Conservation (phyloP, 2,797 vertebrate genomes). For the Chiloscyllium punctatum region DNA sequence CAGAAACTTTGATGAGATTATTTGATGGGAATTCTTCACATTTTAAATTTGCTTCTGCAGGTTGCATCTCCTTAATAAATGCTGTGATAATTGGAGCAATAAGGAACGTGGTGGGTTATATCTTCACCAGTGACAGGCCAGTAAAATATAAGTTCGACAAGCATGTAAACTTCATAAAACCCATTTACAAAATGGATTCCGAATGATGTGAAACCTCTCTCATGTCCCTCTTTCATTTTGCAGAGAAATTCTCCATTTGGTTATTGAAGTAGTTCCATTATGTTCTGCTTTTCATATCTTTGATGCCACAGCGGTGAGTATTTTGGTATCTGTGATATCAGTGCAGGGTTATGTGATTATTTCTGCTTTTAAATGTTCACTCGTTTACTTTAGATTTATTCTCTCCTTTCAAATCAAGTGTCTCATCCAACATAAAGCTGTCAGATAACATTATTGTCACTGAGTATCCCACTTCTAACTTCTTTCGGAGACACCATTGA, state of each 20-base stretch:
- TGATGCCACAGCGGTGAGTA: conserved; percentile 68
- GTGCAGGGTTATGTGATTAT: neutral
- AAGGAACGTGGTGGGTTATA: conserved; percentile 61
- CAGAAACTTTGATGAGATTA: neutral
- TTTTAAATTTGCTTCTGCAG: neutral
- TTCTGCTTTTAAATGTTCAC: neutral
- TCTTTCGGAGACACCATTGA: no score
- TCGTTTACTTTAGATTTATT: neutral
- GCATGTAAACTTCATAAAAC: rapidly evolving
- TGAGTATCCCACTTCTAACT: no score
- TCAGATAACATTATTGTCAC: neutral
- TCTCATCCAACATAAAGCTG: neutral
- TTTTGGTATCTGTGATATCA: neutral
- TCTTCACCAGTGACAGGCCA: conserved; percentile 76
- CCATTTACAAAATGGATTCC: neutral
- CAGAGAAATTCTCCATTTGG: conserved; percentile 68
- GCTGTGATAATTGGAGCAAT: conserved; percentile 47
- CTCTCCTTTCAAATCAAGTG: neutral
- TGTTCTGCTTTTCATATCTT: conserved; percentile 67
- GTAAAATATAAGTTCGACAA: conserved; percentile 45
- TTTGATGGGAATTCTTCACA: neutral
- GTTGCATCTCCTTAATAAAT: neutral
- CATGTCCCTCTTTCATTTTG: conserved; percentile 32
- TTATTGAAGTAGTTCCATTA: conserved; percentile 60
- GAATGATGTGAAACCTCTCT: neutral